Base-by-base conservation (phyloP, 2,888 invertebrate species). In the Leucoptera coffeella region DNA sequence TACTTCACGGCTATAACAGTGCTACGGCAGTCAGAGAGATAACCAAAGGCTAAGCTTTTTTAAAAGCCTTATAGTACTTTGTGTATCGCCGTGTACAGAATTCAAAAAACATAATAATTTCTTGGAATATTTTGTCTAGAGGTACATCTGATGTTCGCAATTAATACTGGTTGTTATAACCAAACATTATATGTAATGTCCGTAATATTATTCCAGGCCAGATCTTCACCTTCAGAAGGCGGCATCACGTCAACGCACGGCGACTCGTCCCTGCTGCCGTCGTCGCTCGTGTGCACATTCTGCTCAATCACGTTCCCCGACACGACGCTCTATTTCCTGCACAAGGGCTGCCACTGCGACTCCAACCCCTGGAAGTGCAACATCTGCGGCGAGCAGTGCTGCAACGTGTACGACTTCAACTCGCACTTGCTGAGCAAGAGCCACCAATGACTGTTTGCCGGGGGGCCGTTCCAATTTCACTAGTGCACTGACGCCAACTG, bases 271-370 rank as follows among this genome's bases (percentile, higher is more conserved):
- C 30, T 73, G 40, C 57, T 65, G 39, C 67, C 77, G 2, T 49
- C 77, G 13, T 57, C 75, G 15, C 74, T 88, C 26, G 85, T 88
- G 42, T 95, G 95, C 60, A 75, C 83, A 13, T 91, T 88, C 60
- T 97, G 96, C 64, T 86, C 90, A 41, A 93, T 97, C 45, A 82
- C 87, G 25, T 97, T 94, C 67, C 91, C 92, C 19, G 95, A 97
- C 62, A 89, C 91, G 49, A 96, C 95, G 1, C 75, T 96, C 30
- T 95, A 94, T 67, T 92, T 95, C 67, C 77, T 97, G 37, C 96
- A 97, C 74, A 95, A 95, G 72, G 95, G 95, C 38, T 91, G 96
- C 56, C 96, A 97, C 71, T 94, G 94, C 40, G 92, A 93, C 51
- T 87, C 90, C 38, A 94, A 95, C 67, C 95, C 96, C 1, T 96